Evolutionary conservation across 2,888 invertebrate species (phyloP).

Genomic region (Dasysyrphus albostriatus): DNA sequence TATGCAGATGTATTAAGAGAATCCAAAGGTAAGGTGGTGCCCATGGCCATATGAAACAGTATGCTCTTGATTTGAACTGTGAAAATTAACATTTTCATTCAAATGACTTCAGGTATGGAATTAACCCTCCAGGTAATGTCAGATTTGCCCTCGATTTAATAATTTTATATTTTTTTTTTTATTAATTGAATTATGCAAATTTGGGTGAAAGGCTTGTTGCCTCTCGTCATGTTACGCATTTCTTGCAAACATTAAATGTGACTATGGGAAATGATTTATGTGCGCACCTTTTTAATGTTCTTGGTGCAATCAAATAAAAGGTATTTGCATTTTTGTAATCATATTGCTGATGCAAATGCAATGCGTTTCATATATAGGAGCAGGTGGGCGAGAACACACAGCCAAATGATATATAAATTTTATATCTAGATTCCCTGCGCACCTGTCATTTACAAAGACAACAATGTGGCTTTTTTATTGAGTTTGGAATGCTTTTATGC

Average conservation of each 20-base stretch:
- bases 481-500: background rate
- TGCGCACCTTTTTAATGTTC: conserved; percentile 8
- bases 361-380: background rate
- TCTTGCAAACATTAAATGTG: conserved; percentile 27
- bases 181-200: conserved; percentile 76
- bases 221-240: conserved; percentile 59
- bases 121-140: conserved; percentile 72
- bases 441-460: background rate
- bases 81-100: conserved; percentile 62
- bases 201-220: conserved; percentile 71
- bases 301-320: conserved; percentile 52
- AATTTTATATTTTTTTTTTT: conserved; percentile 30
- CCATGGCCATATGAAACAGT: background rate
- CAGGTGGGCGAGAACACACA: conserved; percentile 7
- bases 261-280: conserved; percentile 74
- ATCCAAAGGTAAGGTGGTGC: conserved; percentile 12
- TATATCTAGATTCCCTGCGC: background rate
- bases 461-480: background rate
- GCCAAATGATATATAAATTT: background rate
- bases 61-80: conserved; percentile 30
- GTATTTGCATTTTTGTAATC: conserved; percentile 18
- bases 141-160: conserved; percentile 59
- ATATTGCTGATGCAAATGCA: conserved; percentile 27
- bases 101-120: conserved; percentile 62
- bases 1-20: background rate